phyloP scores from a whole-genome alignment of 2,797 vertebrate species.

The Anabacerthia variegaticeps region DNA sequence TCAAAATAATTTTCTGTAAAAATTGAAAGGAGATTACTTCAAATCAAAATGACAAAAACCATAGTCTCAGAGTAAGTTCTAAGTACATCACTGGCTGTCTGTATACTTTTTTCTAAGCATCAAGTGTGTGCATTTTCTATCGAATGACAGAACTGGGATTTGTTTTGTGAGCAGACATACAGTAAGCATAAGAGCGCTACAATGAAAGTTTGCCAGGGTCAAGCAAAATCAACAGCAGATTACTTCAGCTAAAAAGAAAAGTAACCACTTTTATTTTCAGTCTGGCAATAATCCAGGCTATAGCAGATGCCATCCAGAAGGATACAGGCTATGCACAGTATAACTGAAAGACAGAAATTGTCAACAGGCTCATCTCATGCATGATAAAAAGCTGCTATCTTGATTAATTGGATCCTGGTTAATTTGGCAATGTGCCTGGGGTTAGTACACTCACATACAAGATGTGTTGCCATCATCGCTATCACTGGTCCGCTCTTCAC shows the following conservation, averaged over 20 bases:
- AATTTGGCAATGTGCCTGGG: neutral
- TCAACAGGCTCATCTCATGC: neutral
- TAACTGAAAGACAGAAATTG: neutral
- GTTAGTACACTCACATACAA: neutral
- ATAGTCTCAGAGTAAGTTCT: neutral
- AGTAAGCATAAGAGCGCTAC: neutral
- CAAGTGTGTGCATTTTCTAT: neutral
- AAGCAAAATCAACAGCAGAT: constrained; percentile 3
- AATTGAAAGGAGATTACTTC: neutral
- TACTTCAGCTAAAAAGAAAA: constrained; percentile 1
- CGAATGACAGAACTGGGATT: neutral
- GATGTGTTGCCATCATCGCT: neutral
- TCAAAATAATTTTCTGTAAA: neutral
- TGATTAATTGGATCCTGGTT: neutral
- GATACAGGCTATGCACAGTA: neutral
- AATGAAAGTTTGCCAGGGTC: neutral
- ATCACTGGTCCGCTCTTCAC: neutral
- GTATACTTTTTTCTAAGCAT: neutral
- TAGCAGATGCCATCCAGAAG: constrained; percentile 34
- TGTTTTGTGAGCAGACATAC: neutral
- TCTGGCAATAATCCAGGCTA: constrained; percentile 7
- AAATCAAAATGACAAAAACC: neutral
- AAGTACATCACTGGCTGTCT: neutral
- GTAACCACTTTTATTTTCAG: constrained; percentile 10
- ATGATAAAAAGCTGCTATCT: neutral